Base-by-base conservation (phyloP, 2,888 invertebrate genomes). In the Flexamia atlantica region DNA sequence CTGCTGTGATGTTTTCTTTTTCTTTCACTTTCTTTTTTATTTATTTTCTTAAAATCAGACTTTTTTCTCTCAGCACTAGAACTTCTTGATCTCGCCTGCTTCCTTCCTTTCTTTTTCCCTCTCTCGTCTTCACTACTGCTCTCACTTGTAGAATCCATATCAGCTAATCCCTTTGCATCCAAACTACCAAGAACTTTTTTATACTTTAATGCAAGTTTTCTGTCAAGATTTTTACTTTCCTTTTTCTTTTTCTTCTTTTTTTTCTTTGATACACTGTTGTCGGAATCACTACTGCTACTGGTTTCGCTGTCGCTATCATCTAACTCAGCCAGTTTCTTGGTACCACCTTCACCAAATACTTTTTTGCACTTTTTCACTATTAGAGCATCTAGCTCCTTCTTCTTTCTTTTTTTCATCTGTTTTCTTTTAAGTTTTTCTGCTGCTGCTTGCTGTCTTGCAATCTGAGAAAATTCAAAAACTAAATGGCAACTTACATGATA, bases 351-450 rank as follows among this genome's bases (percentile, higher is more conserved):
- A 32, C 90, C 89, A 1, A 90, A 89, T 64, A 90, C 87, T 0
- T 90, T 90, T 23, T 90, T 88, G 83, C 90, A 91, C 85, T 91
- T 90, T 42, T 89, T 89, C 84, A 90, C 89, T 84, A 87, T 81
- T 5, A 91, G 83, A 53, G 89, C 89, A 76, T 89, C 89, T n/a
- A 90, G 86, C 85, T 89, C 88, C 82, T 89, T 90, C 68, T 90
- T 91, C 87, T 90, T 91, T 90, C 88, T 87, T 87, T 91, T 92
- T 88, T 91, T 93, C 87, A 90, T 92, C 87, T 89, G 91, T 88
- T 93, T 93, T 64, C 86, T 91, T 90, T 88, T 92, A 92, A 89
- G 88, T 86, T 90, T 90, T 91, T 91, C 85, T 53, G 89, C 90
- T 86, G 70, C 76, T 70, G 46, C 42, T 25, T 50, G 36, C 82